A percentile compares a stretch with the other conserved stretches of the same genome.
Evolutionary conservation across 1,140 invertebrate species (phyloP).

Genomic region (Plectus sambesii): DNA sequence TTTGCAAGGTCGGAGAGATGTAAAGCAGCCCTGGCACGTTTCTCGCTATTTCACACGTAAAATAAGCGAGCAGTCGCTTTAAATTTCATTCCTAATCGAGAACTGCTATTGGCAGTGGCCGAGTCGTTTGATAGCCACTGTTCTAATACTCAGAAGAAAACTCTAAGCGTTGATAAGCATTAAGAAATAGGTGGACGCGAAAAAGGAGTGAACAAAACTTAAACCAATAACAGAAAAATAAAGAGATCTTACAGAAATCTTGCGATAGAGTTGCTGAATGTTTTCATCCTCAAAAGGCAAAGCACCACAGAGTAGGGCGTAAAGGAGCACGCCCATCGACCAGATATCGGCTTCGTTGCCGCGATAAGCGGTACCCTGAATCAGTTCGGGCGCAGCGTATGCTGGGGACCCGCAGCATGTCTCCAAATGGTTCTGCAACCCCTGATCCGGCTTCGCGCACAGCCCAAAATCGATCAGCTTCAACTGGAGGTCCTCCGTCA

Average conservation of each 20-base stretch:
- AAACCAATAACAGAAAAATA: slow-evolving; percentile 6
- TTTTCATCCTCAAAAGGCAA: slow-evolving; percentile 68
- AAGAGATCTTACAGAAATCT: slow-evolving; percentile 58
- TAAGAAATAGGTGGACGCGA: slow-evolving; percentile 1
- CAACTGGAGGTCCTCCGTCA: slow-evolving; percentile 61
- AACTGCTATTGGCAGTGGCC: too few species aligned
- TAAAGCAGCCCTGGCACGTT: too few species aligned
- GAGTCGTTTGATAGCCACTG: too few species aligned
- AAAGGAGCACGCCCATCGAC: slow-evolving; percentile 67
- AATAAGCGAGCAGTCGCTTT: neutral
- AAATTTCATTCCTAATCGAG: too few species aligned
- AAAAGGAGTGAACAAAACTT: slow-evolving; percentile 20
- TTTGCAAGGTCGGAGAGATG: too few species aligned
- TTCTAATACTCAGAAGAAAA: too few species aligned
- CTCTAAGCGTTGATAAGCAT: neutral
- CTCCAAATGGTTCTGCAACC: slow-evolving; percentile 49
- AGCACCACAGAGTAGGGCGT: slow-evolving; percentile 62
- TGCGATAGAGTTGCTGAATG: slow-evolving; percentile 54
- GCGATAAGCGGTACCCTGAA: slow-evolving; percentile 52
- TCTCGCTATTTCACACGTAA: too few species aligned
- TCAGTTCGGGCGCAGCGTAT: slow-evolving; percentile 61
- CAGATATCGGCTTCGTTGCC: slow-evolving; percentile 60
- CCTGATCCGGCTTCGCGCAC: slow-evolving; percentile 62
- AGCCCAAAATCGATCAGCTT: slow-evolving; percentile 82
- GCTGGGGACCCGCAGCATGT: slow-evolving; percentile 71